phyloP scores from a whole-genome alignment of 2,113 vertebrate species.

The Myodes glareolus region DNA sequence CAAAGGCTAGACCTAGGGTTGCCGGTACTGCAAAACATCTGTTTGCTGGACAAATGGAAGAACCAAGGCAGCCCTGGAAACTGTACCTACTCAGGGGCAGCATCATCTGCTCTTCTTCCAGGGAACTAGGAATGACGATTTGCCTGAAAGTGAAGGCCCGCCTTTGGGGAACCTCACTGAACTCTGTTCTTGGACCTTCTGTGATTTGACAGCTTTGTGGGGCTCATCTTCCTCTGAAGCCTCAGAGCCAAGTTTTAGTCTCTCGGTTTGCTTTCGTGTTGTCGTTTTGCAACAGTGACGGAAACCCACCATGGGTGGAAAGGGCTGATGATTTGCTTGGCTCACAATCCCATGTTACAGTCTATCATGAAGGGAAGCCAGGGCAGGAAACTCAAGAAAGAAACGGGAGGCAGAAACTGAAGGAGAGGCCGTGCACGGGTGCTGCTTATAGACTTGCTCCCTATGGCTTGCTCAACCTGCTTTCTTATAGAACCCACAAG shows the following conservation, averaged over 20 bases:
- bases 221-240: not conserved
- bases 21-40: not conserved
- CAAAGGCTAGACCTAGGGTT: not conserved
- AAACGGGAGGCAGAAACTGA: not conserved
- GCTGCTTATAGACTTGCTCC: not conserved
- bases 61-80: not conserved
- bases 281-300: fast-evolving
- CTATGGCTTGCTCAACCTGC: not conserved
- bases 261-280: no score
- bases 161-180: not conserved
- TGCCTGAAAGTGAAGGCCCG: not conserved
- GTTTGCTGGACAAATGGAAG: not conserved
- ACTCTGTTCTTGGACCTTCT: not conserved
- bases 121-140: conserved; percentile 19
- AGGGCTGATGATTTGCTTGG: no score
- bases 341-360: not conserved
- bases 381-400: not conserved
- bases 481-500: not conserved
- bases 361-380: not conserved
- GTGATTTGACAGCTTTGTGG: not conserved
- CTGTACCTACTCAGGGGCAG: not conserved
- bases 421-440: not conserved
- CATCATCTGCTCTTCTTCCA: not conserved
- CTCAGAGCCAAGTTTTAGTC: not conserved
- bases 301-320: not conserved